Evolutionary conservation across 2,113 vertebrate genomes (phyloP), one percentile per base, ranked within the genome.

Genomic region (Calyptommatus sinebrachiatus): DNA sequence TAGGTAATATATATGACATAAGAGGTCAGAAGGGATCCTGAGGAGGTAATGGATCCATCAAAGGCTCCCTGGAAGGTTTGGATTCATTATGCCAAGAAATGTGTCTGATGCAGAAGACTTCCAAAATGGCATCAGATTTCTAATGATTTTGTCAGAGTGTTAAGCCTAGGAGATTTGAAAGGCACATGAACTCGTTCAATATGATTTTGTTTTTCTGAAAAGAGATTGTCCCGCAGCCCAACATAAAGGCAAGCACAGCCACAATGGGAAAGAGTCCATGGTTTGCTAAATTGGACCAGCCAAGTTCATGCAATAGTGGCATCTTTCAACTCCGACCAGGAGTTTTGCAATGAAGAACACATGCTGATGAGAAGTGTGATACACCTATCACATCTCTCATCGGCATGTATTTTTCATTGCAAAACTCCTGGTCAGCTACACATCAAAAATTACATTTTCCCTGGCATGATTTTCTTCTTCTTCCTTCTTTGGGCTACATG

Each of bases 131-230:
- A 82, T 90, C 86, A 90, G 83, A 73, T 85, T 91, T 86, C 91
- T 90, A 84, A 94, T 90, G 92, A 89, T 90, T 92, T 92, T 95
- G 93, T 94, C 92, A 88, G 57, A 1, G 71, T 61, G 77, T 87
- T 92, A 92, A 92, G 94, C 92, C 91, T 89, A 26, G 24, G 82
- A 29, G 91, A 90, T 91, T 89, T 88, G 91, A 82, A 2, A 18
- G 83, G 81, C 24, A 89, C 82, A 71, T 91, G n/a, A n/a, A n/a
- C n/a, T n/a, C n/a, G n/a, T n/a, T n/a, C n/a, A n/a, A n/a, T n/a
- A n/a, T n/a, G n/a, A n/a, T n/a, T 93, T 88, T 90, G 92, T 80
- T 94, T 91, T 50, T 60, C 88, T 86, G 89, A 87, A 83, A 92
- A 88, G 91, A 94, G 91, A 94, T 91, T 79, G 72, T 1, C 12